These are phyloP conservation scores for Chironex yamaguchii DNA, from an alignment of 30 jellyfish, hydroid and myxozoan species.

Conservation along the genomic window DNA sequence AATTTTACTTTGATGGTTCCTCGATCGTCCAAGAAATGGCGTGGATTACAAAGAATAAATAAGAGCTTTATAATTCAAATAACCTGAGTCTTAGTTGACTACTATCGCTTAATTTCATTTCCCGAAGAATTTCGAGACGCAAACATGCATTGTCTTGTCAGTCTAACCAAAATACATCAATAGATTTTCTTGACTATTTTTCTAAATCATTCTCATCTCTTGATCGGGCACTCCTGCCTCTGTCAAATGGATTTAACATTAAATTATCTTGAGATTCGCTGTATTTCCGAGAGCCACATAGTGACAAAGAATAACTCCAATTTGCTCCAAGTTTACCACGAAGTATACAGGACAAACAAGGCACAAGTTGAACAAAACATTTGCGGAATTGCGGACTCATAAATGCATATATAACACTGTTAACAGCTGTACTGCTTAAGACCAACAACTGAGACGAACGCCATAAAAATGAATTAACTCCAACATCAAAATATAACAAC, in stretches of 20 bases:
- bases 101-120: too few species aligned
- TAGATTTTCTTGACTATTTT: too few species aligned
- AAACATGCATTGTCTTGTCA: too few species aligned
- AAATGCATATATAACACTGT: slow-evolving; percentile 84
- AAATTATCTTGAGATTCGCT: neutral
- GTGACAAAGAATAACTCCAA: neutral
- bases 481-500: slow-evolving; percentile 66
- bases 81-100: too few species aligned
- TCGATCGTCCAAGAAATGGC: too few species aligned
- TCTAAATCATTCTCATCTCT: too few species aligned
- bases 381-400: slow-evolving; percentile 87
- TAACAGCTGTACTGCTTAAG: slow-evolving; percentile 85
- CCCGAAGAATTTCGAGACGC: too few species aligned
- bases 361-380: slow-evolving; percentile 71
- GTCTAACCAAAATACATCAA: too few species aligned
- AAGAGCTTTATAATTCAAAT: too few species aligned
- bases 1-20: too few species aligned
- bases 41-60: too few species aligned
- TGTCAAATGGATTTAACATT: neutral
- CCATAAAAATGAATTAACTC: slow-evolving; percentile 76
- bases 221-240: neutral
- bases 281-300: neutral
- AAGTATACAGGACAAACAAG: slow-evolving; percentile 32
- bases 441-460: slow-evolving; percentile 79
- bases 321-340: neutral